A percentile compares a stretch with the other conserved stretches of the same genome.
phyloP scores from a whole-genome alignment of 2,888 invertebrate species.

The Heterodera filipjevi region DNA sequence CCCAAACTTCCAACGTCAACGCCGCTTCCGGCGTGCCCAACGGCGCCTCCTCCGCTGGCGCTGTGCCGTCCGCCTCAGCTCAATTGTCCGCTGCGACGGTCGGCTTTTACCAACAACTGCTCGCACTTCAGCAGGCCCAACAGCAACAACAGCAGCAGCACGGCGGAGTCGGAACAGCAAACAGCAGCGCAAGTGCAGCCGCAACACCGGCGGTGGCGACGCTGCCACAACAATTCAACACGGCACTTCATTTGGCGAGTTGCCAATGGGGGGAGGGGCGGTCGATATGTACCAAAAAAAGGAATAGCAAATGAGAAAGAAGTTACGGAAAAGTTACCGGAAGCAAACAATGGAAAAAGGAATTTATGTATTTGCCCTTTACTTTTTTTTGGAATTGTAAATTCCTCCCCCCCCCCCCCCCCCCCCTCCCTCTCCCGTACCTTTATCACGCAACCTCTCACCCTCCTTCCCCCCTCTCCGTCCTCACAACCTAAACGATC shows the following conservation, averaged over 20 bases:
- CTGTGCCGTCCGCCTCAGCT: conserved; percentile 18
- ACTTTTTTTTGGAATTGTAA: too few relatives aligned
- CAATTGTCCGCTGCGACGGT: conserved; percentile 23
- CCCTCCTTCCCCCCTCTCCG: background rate
- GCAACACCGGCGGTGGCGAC: conserved; percentile 27
- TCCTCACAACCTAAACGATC: background rate
- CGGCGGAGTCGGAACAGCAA: background rate
- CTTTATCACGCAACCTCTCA: background rate
- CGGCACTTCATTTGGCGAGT: conserved; percentile 35
- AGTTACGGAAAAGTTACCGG: too few relatives aligned
- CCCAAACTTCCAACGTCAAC: background rate
- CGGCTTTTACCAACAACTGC: conserved; percentile 40
- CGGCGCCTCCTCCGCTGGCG: background rate
- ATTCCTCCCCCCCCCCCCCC: background rate
- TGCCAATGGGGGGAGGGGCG: background rate
- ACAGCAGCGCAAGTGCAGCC: conserved; percentile 32
- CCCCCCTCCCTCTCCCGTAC: background rate
- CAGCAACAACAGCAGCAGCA: conserved; percentile 40
- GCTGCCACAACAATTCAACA: conserved; percentile 35
- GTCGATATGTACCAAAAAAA: background rate
- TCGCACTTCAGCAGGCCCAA: conserved; percentile 40
- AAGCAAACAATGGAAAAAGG: too few relatives aligned
- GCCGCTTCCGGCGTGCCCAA: background rate
- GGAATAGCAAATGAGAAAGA: background rate
- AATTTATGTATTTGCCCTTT: too few relatives aligned